These are phyloP conservation scores for Microchirus variegatus DNA, from an alignment of 2,797 vertebrate genomes.

Conservation along the genomic window DNA sequence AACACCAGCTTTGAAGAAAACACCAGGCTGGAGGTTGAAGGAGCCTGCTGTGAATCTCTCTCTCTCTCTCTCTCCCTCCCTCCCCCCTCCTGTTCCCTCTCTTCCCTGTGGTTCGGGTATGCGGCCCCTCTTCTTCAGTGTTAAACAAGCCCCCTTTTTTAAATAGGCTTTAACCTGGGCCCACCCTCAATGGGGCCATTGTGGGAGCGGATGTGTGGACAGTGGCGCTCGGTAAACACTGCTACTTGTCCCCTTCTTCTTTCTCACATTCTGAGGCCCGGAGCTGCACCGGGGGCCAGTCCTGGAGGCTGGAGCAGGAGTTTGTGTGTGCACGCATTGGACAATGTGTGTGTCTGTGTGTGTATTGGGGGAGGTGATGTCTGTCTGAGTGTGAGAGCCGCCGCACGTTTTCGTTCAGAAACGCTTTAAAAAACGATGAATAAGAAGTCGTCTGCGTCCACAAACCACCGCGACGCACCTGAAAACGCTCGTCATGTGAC, in stretches of 20 bases:
- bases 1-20: slow-evolving; percentile 64
- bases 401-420: background rate
- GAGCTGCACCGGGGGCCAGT: slow-evolving; percentile 38
- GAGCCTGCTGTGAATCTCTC: slow-evolving; percentile 59
- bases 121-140: slow-evolving; percentile 76
- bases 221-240: slow-evolving; percentile 80
- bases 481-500: too few relatives aligned
- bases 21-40: slow-evolving; percentile 47
- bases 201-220: slow-evolving; percentile 84
- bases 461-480: too few relatives aligned
- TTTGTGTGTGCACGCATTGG: slow-evolving; percentile 13
- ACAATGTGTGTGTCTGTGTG: slow-evolving; percentile 15
- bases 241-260: slow-evolving; percentile 78
- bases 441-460: too few relatives aligned
- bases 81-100: slow-evolving; percentile 16
- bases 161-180: slow-evolving; percentile 83
- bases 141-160: slow-evolving; percentile 84
- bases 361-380: slow-evolving; percentile 6
- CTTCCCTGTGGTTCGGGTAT: slow-evolving; percentile 74
- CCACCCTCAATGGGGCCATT: slow-evolving; percentile 82
- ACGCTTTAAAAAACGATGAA: too few relatives aligned
- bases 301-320: slow-evolving; percentile 35
- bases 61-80: slow-evolving; percentile 1
- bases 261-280: slow-evolving; percentile 77
- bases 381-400: slow-evolving; percentile 23